Conservation (phyloP, 2,113 vertebrate species). For the Lipophrys pholis region DNA sequence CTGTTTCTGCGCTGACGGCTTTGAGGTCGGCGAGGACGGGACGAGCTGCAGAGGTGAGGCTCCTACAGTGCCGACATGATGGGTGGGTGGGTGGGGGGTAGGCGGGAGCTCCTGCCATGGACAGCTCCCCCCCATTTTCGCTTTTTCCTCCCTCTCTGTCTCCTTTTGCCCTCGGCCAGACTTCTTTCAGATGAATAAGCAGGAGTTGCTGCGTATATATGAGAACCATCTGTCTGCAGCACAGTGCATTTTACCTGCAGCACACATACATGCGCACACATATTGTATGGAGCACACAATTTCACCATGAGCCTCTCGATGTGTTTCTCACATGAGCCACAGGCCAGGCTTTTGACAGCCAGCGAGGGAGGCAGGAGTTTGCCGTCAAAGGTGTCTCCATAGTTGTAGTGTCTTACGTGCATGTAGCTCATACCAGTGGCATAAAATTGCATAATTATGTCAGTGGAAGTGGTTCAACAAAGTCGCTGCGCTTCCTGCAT, state of each 20-base stretch:
- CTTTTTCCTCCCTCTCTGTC: constrained; percentile 3
- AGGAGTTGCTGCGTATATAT: constrained; percentile 49
- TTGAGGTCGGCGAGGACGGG: constrained; percentile 87
- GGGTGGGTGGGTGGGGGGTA: background rate
- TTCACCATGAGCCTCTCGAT: background rate
- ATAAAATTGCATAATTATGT: constrained; percentile 23
- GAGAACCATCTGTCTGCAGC: constrained; percentile 67
- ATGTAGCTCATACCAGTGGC: constrained; percentile 2
- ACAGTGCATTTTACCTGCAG: constrained; percentile 9
- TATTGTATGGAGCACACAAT: background rate
- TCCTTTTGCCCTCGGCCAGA: constrained; percentile 50
- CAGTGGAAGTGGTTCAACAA: constrained; percentile 27
- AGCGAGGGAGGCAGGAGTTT: constrained; percentile 18
- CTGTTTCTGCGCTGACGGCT: constrained; percentile 94
- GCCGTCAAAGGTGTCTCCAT: constrained; percentile 28
- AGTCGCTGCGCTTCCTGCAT: constrained; percentile 22
- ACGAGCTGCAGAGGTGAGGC: constrained; percentile 92
- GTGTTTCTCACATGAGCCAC: constrained; percentile 24
- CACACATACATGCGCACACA: constrained; percentile 11
- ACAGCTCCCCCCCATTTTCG: background rate
- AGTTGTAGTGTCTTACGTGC: constrained; percentile 34
- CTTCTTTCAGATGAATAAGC: constrained; percentile 60
- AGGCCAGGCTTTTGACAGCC: constrained; percentile 36
- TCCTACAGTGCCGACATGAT: background rate
- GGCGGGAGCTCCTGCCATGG: constrained; percentile 8